phyloP scores from a whole-genome alignment of 2,888 invertebrate genomes.

The Agonum fuliginosum region DNA sequence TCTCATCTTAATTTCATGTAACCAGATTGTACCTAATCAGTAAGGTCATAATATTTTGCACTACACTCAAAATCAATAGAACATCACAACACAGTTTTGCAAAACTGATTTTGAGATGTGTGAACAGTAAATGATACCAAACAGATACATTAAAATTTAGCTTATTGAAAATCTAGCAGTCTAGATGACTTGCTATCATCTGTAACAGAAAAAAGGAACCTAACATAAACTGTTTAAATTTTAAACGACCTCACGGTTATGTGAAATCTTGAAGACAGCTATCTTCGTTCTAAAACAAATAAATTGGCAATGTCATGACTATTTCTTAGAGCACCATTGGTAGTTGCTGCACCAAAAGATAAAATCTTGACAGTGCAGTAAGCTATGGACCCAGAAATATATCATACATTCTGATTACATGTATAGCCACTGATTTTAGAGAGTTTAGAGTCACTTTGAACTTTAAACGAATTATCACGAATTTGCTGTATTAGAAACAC shows the following conservation, averaged over 20 bases:
- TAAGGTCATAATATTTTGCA: conserved; percentile 41
- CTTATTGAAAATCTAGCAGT: conserved; percentile 14
- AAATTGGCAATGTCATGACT: conserved; percentile 50
- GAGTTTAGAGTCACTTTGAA: conserved; percentile 36
- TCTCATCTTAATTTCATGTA: conserved; percentile 45
- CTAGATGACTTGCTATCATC: conserved; percentile 21
- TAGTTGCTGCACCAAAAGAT: conserved; percentile 10
- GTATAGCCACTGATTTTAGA: conserved; percentile 36
- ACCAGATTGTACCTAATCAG: conserved; percentile 39
- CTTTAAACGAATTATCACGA: conserved; percentile 55
- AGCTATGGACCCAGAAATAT: conserved; percentile 11
- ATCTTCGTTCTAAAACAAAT: conserved; percentile 45
- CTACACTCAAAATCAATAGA: conserved; percentile 19
- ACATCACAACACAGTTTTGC: conserved; percentile 7
- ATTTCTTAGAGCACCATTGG: conserved; percentile 40
- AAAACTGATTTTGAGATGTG: conserved; percentile 34
- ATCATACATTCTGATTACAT: conserved; percentile 56
- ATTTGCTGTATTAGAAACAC: conserved; percentile 61
- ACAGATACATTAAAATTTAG: background rate
- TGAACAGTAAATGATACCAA: conserved; percentile 29
- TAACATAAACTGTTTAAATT: background rate
- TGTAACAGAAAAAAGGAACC: conserved; percentile 42
- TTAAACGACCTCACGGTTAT: conserved; percentile 11
- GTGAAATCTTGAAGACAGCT: background rate
- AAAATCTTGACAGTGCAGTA: conserved; percentile 1